Conservation (phyloP, 2,113 vertebrate species). For the Eublepharis macularius region DNA sequence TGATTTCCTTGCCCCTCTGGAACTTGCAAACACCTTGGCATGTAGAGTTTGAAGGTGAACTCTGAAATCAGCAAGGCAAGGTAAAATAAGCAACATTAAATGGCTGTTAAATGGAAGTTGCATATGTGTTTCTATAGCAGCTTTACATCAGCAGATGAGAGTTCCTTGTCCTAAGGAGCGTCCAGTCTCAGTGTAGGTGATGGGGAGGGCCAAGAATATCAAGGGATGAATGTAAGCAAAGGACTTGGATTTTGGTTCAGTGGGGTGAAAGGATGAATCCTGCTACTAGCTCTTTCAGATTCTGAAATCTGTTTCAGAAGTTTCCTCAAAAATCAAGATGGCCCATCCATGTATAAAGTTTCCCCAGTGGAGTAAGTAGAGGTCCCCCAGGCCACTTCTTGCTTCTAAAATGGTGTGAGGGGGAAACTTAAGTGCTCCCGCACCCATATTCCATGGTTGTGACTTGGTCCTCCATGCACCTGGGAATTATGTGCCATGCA, state of each 20-base stretch:
- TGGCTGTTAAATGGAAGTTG: not conserved
- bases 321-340: not conserved
- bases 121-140: not conserved
- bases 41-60: fast-evolving
- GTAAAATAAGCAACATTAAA: no score
- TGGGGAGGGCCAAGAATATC: not conserved
- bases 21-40: constrained; percentile 39
- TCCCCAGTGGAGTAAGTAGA: no score
- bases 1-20: constrained; percentile 46
- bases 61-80: not conserved
- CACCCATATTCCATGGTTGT: no score
- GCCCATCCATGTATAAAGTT: no score
- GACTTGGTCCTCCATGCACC: no score
- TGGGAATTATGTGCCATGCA: no score
- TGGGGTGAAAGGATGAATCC: not conserved
- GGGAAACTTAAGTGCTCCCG: no score
- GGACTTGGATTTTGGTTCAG: fast-evolving
- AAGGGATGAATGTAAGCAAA: not conserved
- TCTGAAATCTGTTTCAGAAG: fast-evolving
- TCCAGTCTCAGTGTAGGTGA: not conserved
- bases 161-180: not conserved
- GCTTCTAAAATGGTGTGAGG: no score
- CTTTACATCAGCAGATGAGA: not conserved
- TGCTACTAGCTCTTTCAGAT: no score
- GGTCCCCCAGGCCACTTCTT: no score